Evolutionary conservation across 2,888 invertebrate species (phyloP), one percentile per base, ranked within the genome.

Genomic region (Metallyticus violacea): DNA sequence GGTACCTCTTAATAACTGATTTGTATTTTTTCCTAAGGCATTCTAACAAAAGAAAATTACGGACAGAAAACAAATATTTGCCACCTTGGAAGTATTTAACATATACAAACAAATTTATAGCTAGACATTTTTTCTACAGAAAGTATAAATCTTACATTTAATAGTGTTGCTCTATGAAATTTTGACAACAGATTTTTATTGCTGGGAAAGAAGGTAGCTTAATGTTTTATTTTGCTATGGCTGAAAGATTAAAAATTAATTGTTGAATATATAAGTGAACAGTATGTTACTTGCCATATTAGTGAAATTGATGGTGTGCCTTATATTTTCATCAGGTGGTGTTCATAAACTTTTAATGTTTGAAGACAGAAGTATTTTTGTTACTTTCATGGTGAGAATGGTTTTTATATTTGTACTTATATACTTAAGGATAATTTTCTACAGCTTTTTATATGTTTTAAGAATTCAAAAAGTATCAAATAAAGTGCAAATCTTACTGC

Each of bases 331-430:
- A 62, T 9, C 9, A 62, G 40, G 40, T 62, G 15, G 40, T 62
- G 40, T 62, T 62, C 15, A 62, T 62, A 62, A 15, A 62, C 40
- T 22, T 62, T 62, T 62, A 62, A 62, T 62, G 40, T 62, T 62
- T 62, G 22, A 77, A 77, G 25, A 26, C 27, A 81, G 29, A 80
- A 29, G 76, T 85, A 85, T 85, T 77, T 85, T 85, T 85, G 85
- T 85, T 85, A 81, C 79, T 76, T 85, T 62, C 77, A 28, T 85
- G 86, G 86, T 86, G 80, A 86, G 83, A 86, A 79, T 79, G 84
- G 80, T 82, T 86, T 81, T 86, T 84, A 62, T 83, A 76, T 80
- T 78, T 84, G 40, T 62, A 76, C 15, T 84, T 84, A 79, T 22
- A 86, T 9, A 84, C 79, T 86, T 78, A 85, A 29, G 78, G 81